Conservation (phyloP, 2,888 invertebrate species). For the Hydrotaea diabolus region DNA sequence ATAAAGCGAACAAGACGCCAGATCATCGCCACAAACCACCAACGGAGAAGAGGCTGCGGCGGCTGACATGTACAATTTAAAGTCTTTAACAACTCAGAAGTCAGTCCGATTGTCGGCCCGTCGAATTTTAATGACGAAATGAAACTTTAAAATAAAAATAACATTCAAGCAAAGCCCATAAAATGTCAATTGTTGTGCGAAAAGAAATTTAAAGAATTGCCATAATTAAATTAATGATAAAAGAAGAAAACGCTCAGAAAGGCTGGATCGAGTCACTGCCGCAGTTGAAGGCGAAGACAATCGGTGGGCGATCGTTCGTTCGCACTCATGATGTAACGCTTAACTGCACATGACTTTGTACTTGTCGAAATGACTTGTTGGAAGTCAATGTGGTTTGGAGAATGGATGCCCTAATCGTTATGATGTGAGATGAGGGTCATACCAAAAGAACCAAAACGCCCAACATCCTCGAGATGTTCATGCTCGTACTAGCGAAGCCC, state of each 20-base stretch:
- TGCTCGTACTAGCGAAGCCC: background rate
- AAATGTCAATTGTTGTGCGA: constrained; percentile 57
- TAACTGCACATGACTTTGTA: too few species aligned
- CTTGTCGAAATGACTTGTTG: background rate
- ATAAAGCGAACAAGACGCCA: background rate
- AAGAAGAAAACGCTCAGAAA: too few species aligned
- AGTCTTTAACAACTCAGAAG: too few species aligned
- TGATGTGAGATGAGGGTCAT: background rate
- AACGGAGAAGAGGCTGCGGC: background rate
- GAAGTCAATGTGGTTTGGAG: too few species aligned
- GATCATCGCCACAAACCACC: background rate
- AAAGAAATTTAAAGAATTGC: constrained; percentile 58
- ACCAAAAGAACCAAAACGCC: background rate
- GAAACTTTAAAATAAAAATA: constrained; percentile 21
- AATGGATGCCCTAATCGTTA: background rate
- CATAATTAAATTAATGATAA: constrained; percentile 68
- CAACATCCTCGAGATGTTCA: background rate
- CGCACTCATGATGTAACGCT: background rate
- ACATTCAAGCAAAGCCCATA: constrained; percentile 44
- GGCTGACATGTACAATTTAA: too few species aligned
- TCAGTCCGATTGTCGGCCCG: background rate
- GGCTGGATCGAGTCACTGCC: too few species aligned
- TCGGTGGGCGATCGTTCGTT: background rate
- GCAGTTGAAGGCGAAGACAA: constrained; percentile 29
- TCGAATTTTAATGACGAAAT: constrained; percentile 3